Conservation (phyloP, 2,888 invertebrate species). For the Dastarcus helophoroides region DNA sequence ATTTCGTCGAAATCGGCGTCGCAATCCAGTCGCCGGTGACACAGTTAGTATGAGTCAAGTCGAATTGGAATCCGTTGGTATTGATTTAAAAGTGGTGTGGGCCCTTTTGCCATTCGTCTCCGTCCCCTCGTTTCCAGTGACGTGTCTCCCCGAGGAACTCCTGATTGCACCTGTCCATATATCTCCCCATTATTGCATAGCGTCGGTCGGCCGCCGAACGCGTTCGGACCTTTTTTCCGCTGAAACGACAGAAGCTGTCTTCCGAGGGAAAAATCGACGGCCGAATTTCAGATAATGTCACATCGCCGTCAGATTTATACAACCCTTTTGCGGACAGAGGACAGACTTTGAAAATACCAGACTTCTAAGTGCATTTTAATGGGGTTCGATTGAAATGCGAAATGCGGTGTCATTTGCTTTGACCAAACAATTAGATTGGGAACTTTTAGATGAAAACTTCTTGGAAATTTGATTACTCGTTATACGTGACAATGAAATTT, state of each 20-base stretch:
- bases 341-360: too few relatives aligned
- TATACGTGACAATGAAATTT: too few relatives aligned
- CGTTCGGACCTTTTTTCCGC: slow-evolving; percentile 26
- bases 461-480: too few relatives aligned
- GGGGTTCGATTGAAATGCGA: too few relatives aligned
- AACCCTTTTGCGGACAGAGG: too few relatives aligned
- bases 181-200: slow-evolving; percentile 24
- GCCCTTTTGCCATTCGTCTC: slow-evolving; percentile 31
- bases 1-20: too few relatives aligned
- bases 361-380: too few relatives aligned
- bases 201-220: not conserved
- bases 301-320: slow-evolving; percentile 34
- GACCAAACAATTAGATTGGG: too few relatives aligned
- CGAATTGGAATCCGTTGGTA: slow-evolving; percentile 26
- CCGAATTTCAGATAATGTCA: slow-evolving; percentile 33
- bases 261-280: slow-evolving; percentile 29
- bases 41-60: too few relatives aligned
- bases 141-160: slow-evolving; percentile 34
- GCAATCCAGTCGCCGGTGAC: too few relatives aligned
- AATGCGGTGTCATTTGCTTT: too few relatives aligned
- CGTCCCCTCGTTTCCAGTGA: slow-evolving; percentile 32
- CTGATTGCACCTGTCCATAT: slow-evolving; percentile 39
- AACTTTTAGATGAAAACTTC: too few relatives aligned
- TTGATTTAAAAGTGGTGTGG: slow-evolving; percentile 36
- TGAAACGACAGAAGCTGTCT: slow-evolving; percentile 32